These are phyloP conservation scores for Polyploca ridens DNA, from an alignment of 2,888 invertebrate genomes.

Conservation along the genomic window DNA sequence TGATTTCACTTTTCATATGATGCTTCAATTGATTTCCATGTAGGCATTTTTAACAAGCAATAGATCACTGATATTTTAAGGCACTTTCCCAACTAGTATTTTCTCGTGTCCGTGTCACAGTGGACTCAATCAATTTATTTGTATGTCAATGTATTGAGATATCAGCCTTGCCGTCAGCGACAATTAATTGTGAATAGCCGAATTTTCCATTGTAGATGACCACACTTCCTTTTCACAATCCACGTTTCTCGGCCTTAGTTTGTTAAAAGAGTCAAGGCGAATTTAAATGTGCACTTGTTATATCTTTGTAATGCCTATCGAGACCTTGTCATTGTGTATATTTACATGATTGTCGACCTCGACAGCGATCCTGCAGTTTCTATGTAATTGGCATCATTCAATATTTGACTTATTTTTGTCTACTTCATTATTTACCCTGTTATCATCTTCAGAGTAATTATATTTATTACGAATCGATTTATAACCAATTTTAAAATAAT, in stretches of 20 bases:
- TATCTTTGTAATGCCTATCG: conserved; percentile 58
- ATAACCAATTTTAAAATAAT: no score
- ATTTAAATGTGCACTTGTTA: conserved; percentile 57
- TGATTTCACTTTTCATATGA: no score
- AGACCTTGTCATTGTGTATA: conserved; percentile 70
- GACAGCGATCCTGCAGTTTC: conserved; percentile 47
- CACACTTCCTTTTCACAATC: conserved; percentile 66
- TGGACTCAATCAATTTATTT: background rate
- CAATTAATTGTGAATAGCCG: conserved; percentile 58
- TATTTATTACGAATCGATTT: no score
- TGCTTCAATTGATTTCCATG: no score
- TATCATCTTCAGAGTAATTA: no score
- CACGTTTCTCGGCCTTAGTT: conserved; percentile 51
- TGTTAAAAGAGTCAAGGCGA: conserved; percentile 71
- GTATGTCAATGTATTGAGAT: conserved; percentile 5
- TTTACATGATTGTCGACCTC: conserved; percentile 72
- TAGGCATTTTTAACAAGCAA: no score
- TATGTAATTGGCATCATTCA: conserved; percentile 48
- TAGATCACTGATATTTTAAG: no score
- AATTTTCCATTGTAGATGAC: conserved; percentile 57
- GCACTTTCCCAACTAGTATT: background rate
- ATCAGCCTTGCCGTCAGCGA: conserved; percentile 41
- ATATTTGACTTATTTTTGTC: conserved; percentile 23
- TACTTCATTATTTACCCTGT: background rate
- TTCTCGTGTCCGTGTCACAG: background rate